Evolutionary conservation across 37 sponge, comb jelly and placozoan genomes (phyloP).

Genomic region (Halisarca cf. caerulea): DNA sequence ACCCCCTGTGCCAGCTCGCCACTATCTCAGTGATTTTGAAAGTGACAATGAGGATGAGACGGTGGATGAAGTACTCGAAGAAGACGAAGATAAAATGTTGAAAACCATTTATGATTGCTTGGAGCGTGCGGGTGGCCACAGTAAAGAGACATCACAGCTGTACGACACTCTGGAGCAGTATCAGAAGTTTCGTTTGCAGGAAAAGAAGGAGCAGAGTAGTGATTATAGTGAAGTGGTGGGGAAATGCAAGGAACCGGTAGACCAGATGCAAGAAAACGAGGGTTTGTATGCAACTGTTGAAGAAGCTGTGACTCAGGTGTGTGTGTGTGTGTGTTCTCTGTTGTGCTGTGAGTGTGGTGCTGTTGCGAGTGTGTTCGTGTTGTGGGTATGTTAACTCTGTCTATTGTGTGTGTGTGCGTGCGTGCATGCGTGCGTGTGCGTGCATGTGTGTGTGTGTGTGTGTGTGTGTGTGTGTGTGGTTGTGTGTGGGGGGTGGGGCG

Average conservation of each 20-base stretch:
- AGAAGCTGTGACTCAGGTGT: neutral
- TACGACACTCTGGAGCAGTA: conserved; percentile 23
- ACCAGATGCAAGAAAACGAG: neutral
- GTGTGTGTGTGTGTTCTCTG: conserved; percentile 5
- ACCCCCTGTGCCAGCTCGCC: neutral
- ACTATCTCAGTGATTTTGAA: conserved; percentile 61
- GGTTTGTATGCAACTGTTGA: neutral
- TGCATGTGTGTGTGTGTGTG: no score
- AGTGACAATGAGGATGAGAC: conserved; percentile 26
- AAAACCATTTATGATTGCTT: neutral
- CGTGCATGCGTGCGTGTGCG: no score
- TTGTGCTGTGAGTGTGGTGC: conserved; percentile 3
- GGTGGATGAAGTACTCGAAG: no score
- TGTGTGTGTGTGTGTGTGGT: no score
- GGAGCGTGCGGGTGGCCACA: neutral
- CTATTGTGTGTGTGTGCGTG: neutral
- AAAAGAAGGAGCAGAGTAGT: neutral
- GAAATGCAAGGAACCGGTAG: neutral
- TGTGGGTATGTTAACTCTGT: conserved; percentile 4
- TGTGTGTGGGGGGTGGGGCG: neutral
- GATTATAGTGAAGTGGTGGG: neutral
- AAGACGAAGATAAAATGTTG: conserved; percentile 18
- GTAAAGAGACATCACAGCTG: neutral
- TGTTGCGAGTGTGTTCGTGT: conserved; percentile 11
- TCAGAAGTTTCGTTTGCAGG: neutral